Evolutionary conservation across 1,140 invertebrate genomes (phyloP).

Genomic region (Achatina immaculata): DNA sequence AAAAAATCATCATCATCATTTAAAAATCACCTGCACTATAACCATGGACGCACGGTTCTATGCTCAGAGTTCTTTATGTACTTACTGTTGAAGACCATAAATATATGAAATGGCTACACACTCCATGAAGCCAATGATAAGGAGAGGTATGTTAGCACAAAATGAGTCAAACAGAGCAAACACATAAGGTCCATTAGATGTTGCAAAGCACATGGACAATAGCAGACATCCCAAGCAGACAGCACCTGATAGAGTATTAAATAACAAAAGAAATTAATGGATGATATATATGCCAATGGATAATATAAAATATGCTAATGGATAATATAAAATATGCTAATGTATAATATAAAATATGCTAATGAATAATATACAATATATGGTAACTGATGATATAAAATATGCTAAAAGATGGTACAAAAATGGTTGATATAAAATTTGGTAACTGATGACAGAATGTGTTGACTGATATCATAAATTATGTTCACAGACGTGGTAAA

Average conservation of each 20-base stretch:
- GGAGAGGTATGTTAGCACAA: constrained; percentile 52
- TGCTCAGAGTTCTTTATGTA: too few species aligned
- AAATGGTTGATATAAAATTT: too few species aligned
- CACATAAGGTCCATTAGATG: constrained; percentile 51
- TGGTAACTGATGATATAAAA: too few species aligned
- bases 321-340: neutral
- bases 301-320: neutral
- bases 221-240: constrained; percentile 47
- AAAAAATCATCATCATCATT: too few species aligned
- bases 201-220: constrained; percentile 51
- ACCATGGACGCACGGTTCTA: too few species aligned
- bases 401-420: too few species aligned
- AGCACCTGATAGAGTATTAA: constrained; percentile 47
- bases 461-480: too few species aligned
- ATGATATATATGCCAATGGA: neutral
- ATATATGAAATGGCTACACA: constrained; percentile 53
- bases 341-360: neutral
- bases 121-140: constrained; percentile 55
- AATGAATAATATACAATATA: neutral
- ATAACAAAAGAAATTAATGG: neutral
- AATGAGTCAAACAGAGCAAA: constrained; percentile 55
- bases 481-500: too few species aligned
- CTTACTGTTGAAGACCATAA: constrained; percentile 54
- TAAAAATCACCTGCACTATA: too few species aligned
- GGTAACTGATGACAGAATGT: too few species aligned